Percentiles rank a stretch among this genome's conserved stretches.
phyloP scores from a whole-genome alignment of 2,113 vertebrate species.

The Xiphophorus maculatus region DNA sequence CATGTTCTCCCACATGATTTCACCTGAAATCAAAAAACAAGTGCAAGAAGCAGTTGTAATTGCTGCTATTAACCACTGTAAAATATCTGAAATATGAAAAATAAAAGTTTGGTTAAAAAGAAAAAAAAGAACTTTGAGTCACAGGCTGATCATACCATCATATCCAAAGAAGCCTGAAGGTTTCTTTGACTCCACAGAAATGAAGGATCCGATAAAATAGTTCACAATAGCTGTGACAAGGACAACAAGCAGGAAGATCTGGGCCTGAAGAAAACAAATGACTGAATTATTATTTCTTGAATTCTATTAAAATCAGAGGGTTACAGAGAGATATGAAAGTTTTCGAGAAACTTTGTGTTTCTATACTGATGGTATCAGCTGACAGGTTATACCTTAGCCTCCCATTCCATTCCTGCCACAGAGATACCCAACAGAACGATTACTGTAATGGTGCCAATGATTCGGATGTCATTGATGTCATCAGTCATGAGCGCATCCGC shows the following conservation, averaged over 20 bases:
- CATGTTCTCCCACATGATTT: slow-evolving; percentile 95
- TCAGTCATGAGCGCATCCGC: slow-evolving; percentile 88
- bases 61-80: background rate
- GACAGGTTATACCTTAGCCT: slow-evolving; percentile 87
- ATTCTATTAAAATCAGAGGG: too few species aligned
- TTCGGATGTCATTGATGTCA: slow-evolving; percentile 89
- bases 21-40: slow-evolving; percentile 66
- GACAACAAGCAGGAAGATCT: slow-evolving; percentile 94
- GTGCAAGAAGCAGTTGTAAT: background rate
- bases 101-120: too few species aligned
- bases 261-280: slow-evolving; percentile 79
- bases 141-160: slow-evolving; percentile 78
- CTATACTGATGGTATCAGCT: too few species aligned
- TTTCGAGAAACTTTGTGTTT: too few species aligned
- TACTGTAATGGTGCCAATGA: slow-evolving; percentile 94
- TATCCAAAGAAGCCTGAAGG: slow-evolving; percentile 91
- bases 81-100: background rate
- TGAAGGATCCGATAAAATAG: slow-evolving; percentile 94
- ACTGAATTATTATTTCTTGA: background rate
- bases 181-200: slow-evolving; percentile 88
- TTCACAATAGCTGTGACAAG: slow-evolving; percentile 90
- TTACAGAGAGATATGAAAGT: too few species aligned
- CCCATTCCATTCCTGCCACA: slow-evolving; percentile 99
- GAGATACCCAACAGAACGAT: slow-evolving; percentile 94
- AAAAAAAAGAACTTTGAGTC: background rate